A percentile compares a stretch with the other conserved stretches of the same genome.
Conservation (phyloP, 1,140 invertebrate genomes). For the Drosophila tani region DNA sequence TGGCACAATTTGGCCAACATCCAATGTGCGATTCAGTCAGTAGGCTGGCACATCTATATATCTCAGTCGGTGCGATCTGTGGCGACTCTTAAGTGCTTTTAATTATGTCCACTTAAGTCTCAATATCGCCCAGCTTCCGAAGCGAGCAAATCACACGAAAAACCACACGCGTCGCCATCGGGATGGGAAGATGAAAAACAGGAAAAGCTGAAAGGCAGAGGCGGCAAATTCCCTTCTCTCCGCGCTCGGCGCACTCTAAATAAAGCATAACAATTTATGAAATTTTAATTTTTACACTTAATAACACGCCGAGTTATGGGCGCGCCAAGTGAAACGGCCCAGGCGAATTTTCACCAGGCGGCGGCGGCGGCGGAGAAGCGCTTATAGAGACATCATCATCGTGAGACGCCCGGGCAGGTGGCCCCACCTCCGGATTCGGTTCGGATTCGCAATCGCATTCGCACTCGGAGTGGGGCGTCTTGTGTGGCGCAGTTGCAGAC, state of each 20-base stretch:
- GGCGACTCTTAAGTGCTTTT: constrained; percentile 76
- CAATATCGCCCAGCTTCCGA: constrained; percentile 76
- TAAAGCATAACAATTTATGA: constrained; percentile 81
- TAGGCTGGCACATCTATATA: constrained; percentile 3
- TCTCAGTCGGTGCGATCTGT: constrained; percentile 35
- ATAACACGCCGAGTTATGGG: constrained; percentile 77
- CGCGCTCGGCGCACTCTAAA: constrained; percentile 65
- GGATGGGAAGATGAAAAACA: constrained; percentile 14
- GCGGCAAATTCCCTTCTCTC: constrained; percentile 11
- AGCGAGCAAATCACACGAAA: constrained; percentile 62
- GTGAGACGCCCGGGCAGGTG: constrained; percentile 71
- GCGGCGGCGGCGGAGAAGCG: background rate
- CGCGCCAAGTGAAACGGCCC: constrained; percentile 57
- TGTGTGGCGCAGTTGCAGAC: constrained; percentile 63
- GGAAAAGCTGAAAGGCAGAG: constrained; percentile 54
- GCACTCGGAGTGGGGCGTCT: constrained; percentile 36
- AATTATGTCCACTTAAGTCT: constrained; percentile 81
- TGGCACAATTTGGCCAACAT: constrained; percentile 55
- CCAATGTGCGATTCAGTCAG: constrained; percentile 46
- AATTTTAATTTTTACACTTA: constrained; percentile 83
- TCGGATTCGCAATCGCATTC: background rate
- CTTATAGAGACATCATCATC: constrained; percentile 73
- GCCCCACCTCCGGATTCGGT: constrained; percentile 16
- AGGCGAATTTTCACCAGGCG: constrained; percentile 18
- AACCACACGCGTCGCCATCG: constrained; percentile 42